Percentiles rank a stretch among this genome's conserved stretches.
These are phyloP conservation scores for Drosophila nebulosa DNA, from an alignment of 1,140 invertebrate genomes.

Conservation along the genomic window DNA sequence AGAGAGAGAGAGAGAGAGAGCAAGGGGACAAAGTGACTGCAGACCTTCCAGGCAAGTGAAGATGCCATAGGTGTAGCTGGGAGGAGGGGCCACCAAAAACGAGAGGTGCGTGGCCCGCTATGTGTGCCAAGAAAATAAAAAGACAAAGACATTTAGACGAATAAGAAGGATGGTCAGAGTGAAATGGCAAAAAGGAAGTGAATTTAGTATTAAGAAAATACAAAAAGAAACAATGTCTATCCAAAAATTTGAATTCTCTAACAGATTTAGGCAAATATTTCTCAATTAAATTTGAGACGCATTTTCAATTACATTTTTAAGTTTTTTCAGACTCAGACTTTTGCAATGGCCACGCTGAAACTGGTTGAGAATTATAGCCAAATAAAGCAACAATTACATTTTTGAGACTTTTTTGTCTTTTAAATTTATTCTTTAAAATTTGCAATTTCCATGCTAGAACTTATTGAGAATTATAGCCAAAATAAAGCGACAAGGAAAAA, in stretches of 20 bases:
- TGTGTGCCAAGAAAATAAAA: background rate
- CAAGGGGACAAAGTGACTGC: background rate
- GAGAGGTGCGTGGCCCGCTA: background rate
- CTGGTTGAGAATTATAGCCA: too few species aligned
- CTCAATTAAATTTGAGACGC: too few species aligned
- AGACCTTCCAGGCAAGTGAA: background rate
- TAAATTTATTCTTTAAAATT: too few species aligned
- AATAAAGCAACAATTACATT: too few species aligned
- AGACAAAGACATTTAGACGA: conserved; percentile 9
- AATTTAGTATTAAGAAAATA: background rate
- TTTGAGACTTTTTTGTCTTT: too few species aligned
- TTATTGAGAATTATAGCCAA: too few species aligned
- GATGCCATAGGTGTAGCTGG: background rate
- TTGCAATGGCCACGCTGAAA: too few species aligned
- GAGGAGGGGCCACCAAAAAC: background rate
- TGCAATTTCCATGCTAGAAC: too few species aligned
- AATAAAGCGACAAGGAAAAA: too few species aligned
- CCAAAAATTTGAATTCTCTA: conserved; percentile 6
- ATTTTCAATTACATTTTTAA: too few species aligned
- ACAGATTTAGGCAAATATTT: too few species aligned
- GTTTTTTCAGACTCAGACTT: too few species aligned
- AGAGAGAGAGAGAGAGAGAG: background rate
- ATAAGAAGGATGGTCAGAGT: background rate
- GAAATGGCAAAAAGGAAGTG: background rate
- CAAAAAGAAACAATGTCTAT: background rate